Evolutionary conservation across 2,113 vertebrate genomes (phyloP), one percentile per base, ranked within the genome.

Genomic region (Petrocephalus zakoni): DNA sequence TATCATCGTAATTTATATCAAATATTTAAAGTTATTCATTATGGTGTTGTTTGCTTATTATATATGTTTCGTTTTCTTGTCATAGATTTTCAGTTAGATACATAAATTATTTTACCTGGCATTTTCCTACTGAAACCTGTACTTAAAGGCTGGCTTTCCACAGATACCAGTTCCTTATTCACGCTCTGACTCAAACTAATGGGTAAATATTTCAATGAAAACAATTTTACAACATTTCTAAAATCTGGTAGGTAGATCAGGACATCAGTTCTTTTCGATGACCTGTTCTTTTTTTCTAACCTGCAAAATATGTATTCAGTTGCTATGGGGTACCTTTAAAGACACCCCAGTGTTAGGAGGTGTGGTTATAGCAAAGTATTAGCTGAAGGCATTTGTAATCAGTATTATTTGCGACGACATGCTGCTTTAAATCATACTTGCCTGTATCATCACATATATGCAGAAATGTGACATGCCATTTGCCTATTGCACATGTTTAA

Each of bases 141-240:
- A 72, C 64, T 53, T 55, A 29, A 87, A 52, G 46, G 15, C 11
- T 75, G 22, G n/a, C 42, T 22, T 75, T 61, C 46, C 42, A 72
- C 2, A 47, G 75, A 11, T 19, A 34, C 9, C 85, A 55, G 51
- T 25, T 46, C n/a, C n/a, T 25, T 64, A 64, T 10, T 25, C 9
- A 64, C 22, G 2, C 47, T 5, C 85, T 68, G 8, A n/a, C n/a
- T 61, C 61, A 53, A 5, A 75, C 61, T 25, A 34, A 52, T 34
- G 2, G 61, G 17, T 34, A 42, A 52, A 78, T 88, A 53, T 22
- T 88, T 88, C 51, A 47, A 37, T 42, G 34, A 85, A 29, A 22
- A 56, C 51, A 82, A 81, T 82, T 88, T 88, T 82, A 22, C 75
- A 81, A 29, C 72, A 13, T 82, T 82, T 88, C 34, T 88, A 56